Evolutionary conservation across 2,888 invertebrate genomes (phyloP).

Genomic region (Drosophila merina): DNA sequence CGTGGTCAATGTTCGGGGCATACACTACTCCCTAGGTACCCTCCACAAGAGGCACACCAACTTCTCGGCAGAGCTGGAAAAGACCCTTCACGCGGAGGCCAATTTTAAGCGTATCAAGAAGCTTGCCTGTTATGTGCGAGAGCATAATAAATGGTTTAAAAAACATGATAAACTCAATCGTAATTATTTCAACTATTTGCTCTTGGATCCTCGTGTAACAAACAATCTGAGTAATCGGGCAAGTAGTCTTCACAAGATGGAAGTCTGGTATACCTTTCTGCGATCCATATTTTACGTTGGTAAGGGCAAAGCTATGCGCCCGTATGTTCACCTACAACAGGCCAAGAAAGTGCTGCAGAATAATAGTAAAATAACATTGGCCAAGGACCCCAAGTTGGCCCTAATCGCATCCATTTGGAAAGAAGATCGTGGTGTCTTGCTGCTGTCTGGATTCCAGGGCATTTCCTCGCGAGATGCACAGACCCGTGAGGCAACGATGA

Average conservation of each 20-base stretch:
- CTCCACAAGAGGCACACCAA: conserved; percentile 36
- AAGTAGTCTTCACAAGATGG: conserved; percentile 77
- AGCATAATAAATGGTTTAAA: conserved; percentile 48
- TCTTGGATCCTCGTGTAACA: conserved; percentile 64
- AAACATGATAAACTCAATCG: conserved; percentile 29
- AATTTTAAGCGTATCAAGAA: conserved; percentile 32
- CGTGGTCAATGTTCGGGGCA: conserved; percentile 10
- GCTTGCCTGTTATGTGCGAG: conserved; percentile 21
- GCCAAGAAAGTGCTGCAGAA: conserved; percentile 51
- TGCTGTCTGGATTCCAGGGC: conserved; percentile 94
- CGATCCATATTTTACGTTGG: conserved; percentile 96
- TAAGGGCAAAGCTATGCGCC: conserved; percentile 94
- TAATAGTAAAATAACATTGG: conserved; percentile 31
- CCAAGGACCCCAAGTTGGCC: conserved; percentile 86
- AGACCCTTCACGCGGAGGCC: conserved; percentile 50
- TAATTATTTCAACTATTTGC: conserved; percentile 59
- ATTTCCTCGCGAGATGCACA: conserved; percentile 95
- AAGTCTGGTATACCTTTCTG: conserved; percentile 91
- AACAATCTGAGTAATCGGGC: conserved; percentile 41
- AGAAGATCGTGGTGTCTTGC: conserved; percentile 91
- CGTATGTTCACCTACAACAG: conserved; percentile 87
- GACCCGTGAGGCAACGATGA: conserved; percentile 96
- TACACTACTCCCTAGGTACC: conserved; percentile 51
- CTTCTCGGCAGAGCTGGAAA: conserved; percentile 57
- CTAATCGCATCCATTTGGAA: conserved; percentile 94